Evolutionary conservation across 2,888 invertebrate species (phyloP).

Genomic region (Neria commutata): DNA sequence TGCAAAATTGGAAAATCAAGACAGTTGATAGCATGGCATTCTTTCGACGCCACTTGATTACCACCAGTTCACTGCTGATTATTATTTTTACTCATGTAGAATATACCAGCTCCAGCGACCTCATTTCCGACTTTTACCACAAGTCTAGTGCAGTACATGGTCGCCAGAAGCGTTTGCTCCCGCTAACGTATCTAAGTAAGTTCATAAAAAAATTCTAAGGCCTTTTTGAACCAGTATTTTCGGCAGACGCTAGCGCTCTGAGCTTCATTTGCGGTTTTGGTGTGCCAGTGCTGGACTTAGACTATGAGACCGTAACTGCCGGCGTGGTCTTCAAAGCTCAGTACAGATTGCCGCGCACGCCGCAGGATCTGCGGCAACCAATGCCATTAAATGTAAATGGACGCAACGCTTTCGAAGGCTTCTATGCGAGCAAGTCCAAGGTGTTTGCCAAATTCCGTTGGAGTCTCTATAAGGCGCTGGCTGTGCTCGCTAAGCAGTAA

Average conservation of each 20-base stretch:
- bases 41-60: too few relatives aligned
- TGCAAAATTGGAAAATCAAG: too few relatives aligned
- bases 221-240: too few relatives aligned
- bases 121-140: too few relatives aligned
- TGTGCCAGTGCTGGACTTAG: slow-evolving; percentile 19
- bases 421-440: background rate
- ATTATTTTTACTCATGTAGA: too few relatives aligned
- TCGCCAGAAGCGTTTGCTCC: too few relatives aligned
- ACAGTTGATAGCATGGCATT: too few relatives aligned
- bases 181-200: too few relatives aligned
- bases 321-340: slow-evolving; percentile 27
- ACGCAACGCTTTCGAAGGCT: background rate
- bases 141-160: too few relatives aligned
- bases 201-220: too few relatives aligned
- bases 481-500: background rate
- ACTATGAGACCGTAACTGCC: slow-evolving; percentile 16
- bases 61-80: too few relatives aligned
- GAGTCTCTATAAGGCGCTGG: slow-evolving; percentile 14
- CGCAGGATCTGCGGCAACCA: slow-evolving; percentile 15
- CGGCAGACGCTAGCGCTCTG: background rate
- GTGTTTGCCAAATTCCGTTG: slow-evolving; percentile 10
- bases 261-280: slow-evolving; percentile 25
- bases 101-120: too few relatives aligned
- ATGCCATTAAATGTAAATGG: slow-evolving; percentile 20
- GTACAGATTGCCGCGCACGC: slow-evolving; percentile 13